Evolutionary conservation across 2,113 vertebrate species (phyloP).

Genomic region (Callionymus lyra): DNA sequence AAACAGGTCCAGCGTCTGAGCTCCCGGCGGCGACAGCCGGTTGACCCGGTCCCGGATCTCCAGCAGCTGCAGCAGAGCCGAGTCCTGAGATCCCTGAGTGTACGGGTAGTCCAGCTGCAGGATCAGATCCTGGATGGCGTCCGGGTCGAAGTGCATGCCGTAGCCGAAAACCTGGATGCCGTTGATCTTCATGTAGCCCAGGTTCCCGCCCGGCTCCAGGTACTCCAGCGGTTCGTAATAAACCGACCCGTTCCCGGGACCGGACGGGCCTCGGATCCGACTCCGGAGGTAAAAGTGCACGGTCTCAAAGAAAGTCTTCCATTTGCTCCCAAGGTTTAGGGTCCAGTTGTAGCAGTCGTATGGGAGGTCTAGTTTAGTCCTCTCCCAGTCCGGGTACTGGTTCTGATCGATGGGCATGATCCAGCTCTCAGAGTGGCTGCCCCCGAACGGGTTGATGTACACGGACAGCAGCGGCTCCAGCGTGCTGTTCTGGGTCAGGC

Average conservation of each 20-base stretch:
- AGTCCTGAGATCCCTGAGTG: constrained; percentile 74
- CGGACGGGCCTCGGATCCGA: constrained; percentile 57
- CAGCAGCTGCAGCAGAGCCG: constrained; percentile 71
- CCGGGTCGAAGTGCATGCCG: constrained; percentile 77
- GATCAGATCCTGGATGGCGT: constrained; percentile 75
- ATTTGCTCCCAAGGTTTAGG: constrained; percentile 72
- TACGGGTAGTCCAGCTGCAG: constrained; percentile 75
- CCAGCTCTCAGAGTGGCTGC: constrained; percentile 77
- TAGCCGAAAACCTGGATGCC: constrained; percentile 75
- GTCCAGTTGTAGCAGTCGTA: constrained; percentile 77
- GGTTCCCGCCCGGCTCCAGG: constrained; percentile 63
- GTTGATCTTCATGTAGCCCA: constrained; percentile 78
- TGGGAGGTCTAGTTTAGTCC: constrained; percentile 72
- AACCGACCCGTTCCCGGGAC: constrained; percentile 54
- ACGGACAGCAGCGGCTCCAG: constrained; percentile 71
- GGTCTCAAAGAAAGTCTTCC: constrained; percentile 78
- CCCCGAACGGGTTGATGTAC: constrained; percentile 75
- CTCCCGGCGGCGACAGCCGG: constrained; percentile 68
- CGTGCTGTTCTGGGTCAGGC: constrained; percentile 76
- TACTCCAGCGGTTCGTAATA: constrained; percentile 72
- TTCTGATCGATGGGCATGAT: constrained; percentile 73
- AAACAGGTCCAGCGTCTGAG: constrained; percentile 71
- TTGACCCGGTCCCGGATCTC: constrained; percentile 76
- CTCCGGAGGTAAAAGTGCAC: constrained; percentile 76
- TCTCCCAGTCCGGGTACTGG: constrained; percentile 75